Base-by-base conservation (phyloP, 2,113 vertebrate species). In the Pleuronectes platessa region DNA sequence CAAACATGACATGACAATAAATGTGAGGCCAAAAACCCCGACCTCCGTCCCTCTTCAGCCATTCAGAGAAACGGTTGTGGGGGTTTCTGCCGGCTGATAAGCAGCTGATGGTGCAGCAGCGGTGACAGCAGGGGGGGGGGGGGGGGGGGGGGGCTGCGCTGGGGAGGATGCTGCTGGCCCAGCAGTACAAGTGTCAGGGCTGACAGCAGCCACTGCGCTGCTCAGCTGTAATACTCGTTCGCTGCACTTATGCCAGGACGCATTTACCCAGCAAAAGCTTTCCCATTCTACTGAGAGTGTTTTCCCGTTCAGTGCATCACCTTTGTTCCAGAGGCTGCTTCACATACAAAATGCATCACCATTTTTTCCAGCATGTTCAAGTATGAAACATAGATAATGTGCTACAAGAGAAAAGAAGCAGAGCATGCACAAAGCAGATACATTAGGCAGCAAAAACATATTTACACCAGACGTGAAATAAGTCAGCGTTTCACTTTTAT, bases 121-220 rank as follows among this genome's bases (percentile, higher is more conserved):
- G 1, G 68, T 82, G 82, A 82, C 78, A 79, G 83, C 64, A 45
- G 61, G 79, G 81, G 74, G 69, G 64, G n/a, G n/a, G n/a, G 45
- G 59, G 45, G 59, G 58, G 61, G 79, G 81, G 74, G 45, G 59
- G 45, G 59, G 58, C 24, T 40, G 75, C 15, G 20, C 53, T 0
- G 26, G 40, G 10, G 77, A 74, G 67, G 84, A 81, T 77, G 82
- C 51, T 90, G 89, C 85, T 86, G 71, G 64, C 74, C 71, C 47
- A 84, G 84, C 82, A 83, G 61, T 87, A 85, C 53, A n/a, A 85
- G 69, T 56, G 78, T 82, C 82, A 87, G 75, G 61, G 70, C 72
- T 89, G 87, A 91, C 88, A 73, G 84, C 70, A 71, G 64, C 68
- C 26, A 65, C 82, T 68, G 62, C 6, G 13, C 61, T 68, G 56